Base-by-base conservation (phyloP, 2,797 vertebrate species). In the Iguana delicatissima region DNA sequence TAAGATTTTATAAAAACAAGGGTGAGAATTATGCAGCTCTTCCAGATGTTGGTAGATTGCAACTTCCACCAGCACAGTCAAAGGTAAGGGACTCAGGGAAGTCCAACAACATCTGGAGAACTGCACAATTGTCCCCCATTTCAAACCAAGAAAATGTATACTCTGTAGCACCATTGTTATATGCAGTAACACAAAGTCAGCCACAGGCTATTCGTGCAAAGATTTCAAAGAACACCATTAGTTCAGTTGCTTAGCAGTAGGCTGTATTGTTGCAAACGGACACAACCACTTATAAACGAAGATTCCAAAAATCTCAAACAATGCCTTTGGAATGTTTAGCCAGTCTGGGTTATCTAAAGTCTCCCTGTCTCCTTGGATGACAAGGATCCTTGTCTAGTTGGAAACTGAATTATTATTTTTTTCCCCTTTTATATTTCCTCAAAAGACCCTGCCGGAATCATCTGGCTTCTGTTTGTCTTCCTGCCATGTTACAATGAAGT, bases 381-480 rank as follows among this genome's bases (percentile, higher is more conserved):
- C n/a, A 50, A 18, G 69, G 26, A 20, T 29, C 16, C 5, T 32
- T 2, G 0, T 35, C 35, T 77, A 55, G 50, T 35, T 69, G 24
- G 32, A 77, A 77, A 55, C 16, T 42, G 7, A 83, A 74, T 86
- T 67, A 84, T 67, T 38, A 69, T 22, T 69, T 76, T 64, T 74
- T n/a, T 1, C 55, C 79, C 77, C 35, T 76, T 86, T 55, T 3
- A 52, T 10, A 32, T 87, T 87, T 77, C 73, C 55, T 82, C 69
- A 67, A 76, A 85, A 76, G 69, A 3, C 42, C 32, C 57, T 9
- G 24, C 42, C 76, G 26, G 85, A 87, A 83, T 18, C 18, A 64
- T 84, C 46, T 84, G 72, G 59, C 62, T 84, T 46, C 46, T 74
- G 59, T 35, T 32, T 86, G n/a, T 76, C 80, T 77, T 69, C 32